Base-by-base conservation (phyloP, 2,888 invertebrate genomes). In the Agrotis clavis region DNA sequence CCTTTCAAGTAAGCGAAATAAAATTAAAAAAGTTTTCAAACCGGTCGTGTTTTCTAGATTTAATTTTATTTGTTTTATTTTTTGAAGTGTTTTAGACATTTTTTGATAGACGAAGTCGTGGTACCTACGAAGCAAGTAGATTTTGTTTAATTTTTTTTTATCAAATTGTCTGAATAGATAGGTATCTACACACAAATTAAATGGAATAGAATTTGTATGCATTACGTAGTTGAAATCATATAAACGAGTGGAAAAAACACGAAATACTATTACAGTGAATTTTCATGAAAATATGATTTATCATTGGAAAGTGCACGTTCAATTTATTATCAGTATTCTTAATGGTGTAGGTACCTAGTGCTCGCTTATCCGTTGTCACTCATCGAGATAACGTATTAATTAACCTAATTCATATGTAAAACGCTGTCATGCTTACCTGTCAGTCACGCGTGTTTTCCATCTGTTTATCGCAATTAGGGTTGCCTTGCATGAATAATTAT, bases 401-500 rank as follows among this genome's bases (percentile, higher is more conserved):
- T 83, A 82, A 77, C 84, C 72, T 84, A 77, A 84, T 84, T 82
- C 75, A 76, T 74, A 76, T 74, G 84, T 77, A 77, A 83, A 84
- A 79, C 61, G 63, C 50, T 77, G 79, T 74, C 79, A 77, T 77
- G 71, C 72, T 72, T 70, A 77, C 73, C 74, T 83, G 73, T 76
- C 71, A 69, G 76, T 77, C 75, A 82, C 71, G 84, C 77, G 53
- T 79, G 73, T 81, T 84, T 77, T 79, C 63, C 48, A 69, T 63
- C 21, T 61, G 47, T 74, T 79, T 70, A 73, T 62, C 57, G 67
- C 53, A 65, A 67, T 73, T 79, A 71, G 67, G 74, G 78, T 67
- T 81, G 71, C 11, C 35, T 67, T 67, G 57, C 63, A 74, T 79
- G 63, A 79, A 70, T 79, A 74, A 74, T 74, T 57, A 67, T 62